Percentiles rank a stretch among this genome's conserved stretches.
phyloP scores from a whole-genome alignment of 2,113 vertebrate species.

The Charadrius vociferus region DNA sequence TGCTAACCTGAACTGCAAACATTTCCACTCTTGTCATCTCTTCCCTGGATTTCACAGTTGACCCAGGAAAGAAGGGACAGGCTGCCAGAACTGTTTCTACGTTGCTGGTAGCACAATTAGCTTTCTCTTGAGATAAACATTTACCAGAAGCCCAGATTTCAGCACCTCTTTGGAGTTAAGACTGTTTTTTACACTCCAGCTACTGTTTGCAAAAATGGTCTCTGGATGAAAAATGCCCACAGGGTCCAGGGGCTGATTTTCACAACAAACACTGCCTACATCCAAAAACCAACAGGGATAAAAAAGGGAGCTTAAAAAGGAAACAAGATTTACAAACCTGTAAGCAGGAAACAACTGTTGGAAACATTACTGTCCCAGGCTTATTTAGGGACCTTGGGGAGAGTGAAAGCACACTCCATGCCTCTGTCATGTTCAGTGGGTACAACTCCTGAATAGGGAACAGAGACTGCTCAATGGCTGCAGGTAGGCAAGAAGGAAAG shows the following conservation, averaged over 20 bases:
- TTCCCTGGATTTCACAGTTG: background rate
- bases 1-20: background rate
- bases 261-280: background rate
- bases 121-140: background rate
- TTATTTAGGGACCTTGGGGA: background rate
- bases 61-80: background rate
- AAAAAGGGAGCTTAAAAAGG: background rate
- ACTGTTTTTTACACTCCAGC: background rate
- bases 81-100: background rate
- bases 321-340: background rate
- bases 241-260: background rate
- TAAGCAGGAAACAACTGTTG: background rate
- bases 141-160: background rate
- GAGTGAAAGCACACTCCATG: background rate
- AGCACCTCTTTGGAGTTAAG: background rate
- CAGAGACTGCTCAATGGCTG: background rate
- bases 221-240: background rate
- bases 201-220: background rate
- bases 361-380: background rate
- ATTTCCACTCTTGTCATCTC: background rate
- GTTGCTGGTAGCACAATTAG: background rate
- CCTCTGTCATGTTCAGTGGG: background rate
- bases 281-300: background rate
- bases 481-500: background rate
- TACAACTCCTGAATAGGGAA: background rate